Evolutionary conservation across 2,888 invertebrate species (phyloP).

Genomic region (Tachina fera): DNA sequence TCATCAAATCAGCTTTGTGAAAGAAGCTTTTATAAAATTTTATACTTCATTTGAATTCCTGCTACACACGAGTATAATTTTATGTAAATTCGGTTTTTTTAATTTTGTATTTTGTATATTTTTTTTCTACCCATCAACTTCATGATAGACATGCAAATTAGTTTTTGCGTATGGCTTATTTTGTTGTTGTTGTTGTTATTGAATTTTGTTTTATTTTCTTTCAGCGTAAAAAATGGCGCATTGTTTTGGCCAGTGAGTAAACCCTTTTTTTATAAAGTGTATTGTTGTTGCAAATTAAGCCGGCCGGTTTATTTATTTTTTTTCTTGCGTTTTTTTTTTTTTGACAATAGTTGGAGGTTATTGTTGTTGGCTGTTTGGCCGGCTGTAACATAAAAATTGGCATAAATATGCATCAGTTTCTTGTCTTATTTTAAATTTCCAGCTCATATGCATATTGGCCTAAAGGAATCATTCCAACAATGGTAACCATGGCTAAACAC

Average conservation of each 20-base stretch:
- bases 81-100: conserved; percentile 51
- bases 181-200: neutral
- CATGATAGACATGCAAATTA: conserved; percentile 72
- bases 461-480: conserved; percentile 68
- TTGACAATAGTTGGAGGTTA: conserved; percentile 55
- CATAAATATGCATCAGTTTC: conserved; percentile 70
- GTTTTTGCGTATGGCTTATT: conserved; percentile 66
- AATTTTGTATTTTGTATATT: conserved; percentile 7
- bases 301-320: conserved; percentile 57
- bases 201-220: conserved; percentile 25
- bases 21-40: conserved; percentile 31
- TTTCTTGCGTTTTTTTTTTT: neutral
- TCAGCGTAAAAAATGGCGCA: conserved; percentile 69
- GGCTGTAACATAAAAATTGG: conserved; percentile 70
- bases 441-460: conserved; percentile 70
- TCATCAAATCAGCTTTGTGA: conserved; percentile 2
- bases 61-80: conserved; percentile 47
- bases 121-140: conserved; percentile 63
- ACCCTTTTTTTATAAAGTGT: conserved; percentile 48
- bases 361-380: conserved; percentile 61
- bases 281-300: conserved; percentile 60
- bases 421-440: conserved; percentile 56
- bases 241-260: conserved; percentile 59
- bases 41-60: conserved; percentile 38
- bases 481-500: conserved; percentile 69